Percentiles rank a stretch among this genome's conserved stretches.
Evolutionary conservation across 2,113 vertebrate species (phyloP).

Genomic region (Istiophorus platypterus): DNA sequence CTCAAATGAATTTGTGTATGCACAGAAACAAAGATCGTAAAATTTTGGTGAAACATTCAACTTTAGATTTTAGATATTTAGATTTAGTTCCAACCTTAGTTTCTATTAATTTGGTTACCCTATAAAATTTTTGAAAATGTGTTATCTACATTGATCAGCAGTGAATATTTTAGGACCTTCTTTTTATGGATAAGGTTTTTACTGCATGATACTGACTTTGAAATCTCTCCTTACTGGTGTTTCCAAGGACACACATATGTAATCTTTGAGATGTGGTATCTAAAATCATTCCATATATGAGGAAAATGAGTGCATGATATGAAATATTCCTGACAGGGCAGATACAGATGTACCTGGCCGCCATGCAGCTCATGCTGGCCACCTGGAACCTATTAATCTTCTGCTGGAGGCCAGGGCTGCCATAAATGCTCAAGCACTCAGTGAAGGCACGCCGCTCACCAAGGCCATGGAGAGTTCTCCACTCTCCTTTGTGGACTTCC

Average conservation of each 20-base stretch:
- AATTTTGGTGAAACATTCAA: not conserved
- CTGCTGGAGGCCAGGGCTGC: constrained; percentile 87
- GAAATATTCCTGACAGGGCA: constrained; percentile 80
- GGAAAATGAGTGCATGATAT: not conserved
- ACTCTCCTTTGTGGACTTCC: constrained; percentile 88
- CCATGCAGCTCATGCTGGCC: constrained; percentile 92
- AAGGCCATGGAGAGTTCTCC: constrained; percentile 91
- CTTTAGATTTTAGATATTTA: too few relatives aligned
- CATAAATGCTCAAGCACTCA: constrained; percentile 85
- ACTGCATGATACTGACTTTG: not conserved
- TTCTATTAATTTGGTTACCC: not conserved
- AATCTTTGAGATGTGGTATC: not conserved
- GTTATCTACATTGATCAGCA: not conserved
- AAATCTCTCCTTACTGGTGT: not conserved
- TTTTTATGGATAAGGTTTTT: not conserved
- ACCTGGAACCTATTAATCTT: constrained; percentile 87
- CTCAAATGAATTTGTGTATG: too few relatives aligned
- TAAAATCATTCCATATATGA: not conserved
- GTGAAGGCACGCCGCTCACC: constrained; percentile 90
- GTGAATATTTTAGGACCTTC: not conserved
- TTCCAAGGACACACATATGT: not conserved
- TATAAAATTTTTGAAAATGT: not conserved
- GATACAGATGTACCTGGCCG: constrained; percentile 91
- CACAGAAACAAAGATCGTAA: not conserved
- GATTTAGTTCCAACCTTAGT: not conserved